Evolutionary conservation across 2,888 invertebrate species (phyloP).

Genomic region (Oscheius onirici): DNA sequence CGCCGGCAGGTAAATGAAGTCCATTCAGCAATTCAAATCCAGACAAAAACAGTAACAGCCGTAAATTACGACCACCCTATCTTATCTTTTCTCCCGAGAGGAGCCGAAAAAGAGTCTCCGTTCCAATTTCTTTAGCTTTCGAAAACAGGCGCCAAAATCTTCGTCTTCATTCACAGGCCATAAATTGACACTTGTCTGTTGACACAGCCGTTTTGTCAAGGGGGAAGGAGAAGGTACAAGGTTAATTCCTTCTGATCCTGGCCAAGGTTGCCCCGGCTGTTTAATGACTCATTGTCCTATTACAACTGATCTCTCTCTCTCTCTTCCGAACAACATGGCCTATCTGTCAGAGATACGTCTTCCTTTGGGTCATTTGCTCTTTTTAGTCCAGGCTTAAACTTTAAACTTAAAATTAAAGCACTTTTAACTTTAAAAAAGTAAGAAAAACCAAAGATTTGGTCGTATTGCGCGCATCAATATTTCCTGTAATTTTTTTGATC

Average conservation of each 20-base stretch:
- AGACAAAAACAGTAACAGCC: constrained; percentile 14
- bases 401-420: no score
- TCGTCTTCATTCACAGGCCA: neutral
- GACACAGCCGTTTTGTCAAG: neutral
- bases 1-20: neutral
- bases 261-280: constrained; percentile 28
- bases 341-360: neutral
- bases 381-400: no score
- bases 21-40: neutral
- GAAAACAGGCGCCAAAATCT: neutral
- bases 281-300: constrained; percentile 33
- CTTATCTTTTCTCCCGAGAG: constrained; percentile 8
- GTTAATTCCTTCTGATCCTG: constrained; percentile 8
- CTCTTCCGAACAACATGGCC: constrained; percentile 4
- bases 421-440: neutral
- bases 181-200: constrained; percentile 9
- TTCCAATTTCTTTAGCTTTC: constrained; percentile 4
- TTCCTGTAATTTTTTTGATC: no score
- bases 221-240: neutral
- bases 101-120: neutral
- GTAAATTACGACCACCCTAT: constrained; percentile 25
- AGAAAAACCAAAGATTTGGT: neutral
- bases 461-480: no score
- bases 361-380: no score
- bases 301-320: constrained; percentile 10